Conservation (phyloP, 2,797 vertebrate genomes). For the Peromyscus attwateri region DNA sequence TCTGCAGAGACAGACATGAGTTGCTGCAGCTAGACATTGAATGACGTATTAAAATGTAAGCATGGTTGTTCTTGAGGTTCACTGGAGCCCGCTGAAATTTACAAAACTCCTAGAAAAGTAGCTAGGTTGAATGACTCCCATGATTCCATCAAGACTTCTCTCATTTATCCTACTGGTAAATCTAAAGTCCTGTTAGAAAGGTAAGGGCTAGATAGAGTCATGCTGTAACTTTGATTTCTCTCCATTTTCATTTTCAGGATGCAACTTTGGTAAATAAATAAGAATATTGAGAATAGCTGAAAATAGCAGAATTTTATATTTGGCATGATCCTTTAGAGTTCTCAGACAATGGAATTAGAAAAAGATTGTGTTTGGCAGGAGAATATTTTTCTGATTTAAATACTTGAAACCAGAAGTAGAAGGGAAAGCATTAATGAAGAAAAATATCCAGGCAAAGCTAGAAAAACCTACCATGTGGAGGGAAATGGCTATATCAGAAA, state of each 20-base stretch:
- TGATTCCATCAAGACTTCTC: not conserved
- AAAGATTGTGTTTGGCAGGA: not conserved
- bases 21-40: not conserved
- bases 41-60: not conserved
- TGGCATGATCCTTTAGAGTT: not conserved
- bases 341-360: not conserved
- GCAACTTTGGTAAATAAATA: conserved; percentile 2
- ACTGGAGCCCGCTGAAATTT: not conserved
- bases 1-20: not conserved
- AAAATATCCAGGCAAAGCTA: conserved; percentile 27
- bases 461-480: conserved; percentile 5
- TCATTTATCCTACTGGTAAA: conserved; percentile 9
- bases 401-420: conserved; percentile 33
- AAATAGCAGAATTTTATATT: not conserved
- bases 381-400: not conserved
- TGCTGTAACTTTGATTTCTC: not conserved
- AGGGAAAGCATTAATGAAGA: not conserved
- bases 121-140: not conserved
- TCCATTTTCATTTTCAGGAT: not conserved
- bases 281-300: not conserved
- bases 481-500: conserved; percentile 36
- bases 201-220: not conserved
- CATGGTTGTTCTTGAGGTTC: not conserved
- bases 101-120: not conserved
- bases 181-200: conserved; percentile 4